Percentiles rank a stretch among this genome's conserved stretches.
These are phyloP conservation scores for Acrossocheilus fasciatus DNA, from an alignment of 2,797 vertebrate genomes.

Conservation along the genomic window DNA sequence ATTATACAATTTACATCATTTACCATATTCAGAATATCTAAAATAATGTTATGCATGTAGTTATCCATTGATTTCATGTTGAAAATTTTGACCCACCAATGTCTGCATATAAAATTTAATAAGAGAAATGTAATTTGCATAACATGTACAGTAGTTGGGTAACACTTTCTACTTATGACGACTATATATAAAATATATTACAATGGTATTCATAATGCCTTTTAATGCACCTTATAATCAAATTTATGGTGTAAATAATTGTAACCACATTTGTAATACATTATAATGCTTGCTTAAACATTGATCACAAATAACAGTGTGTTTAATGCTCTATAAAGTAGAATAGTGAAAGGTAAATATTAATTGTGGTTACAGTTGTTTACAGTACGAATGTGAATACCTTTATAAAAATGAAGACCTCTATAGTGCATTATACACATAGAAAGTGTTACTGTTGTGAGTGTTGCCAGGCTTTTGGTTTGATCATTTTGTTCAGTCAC, in stretches of 20 bases:
- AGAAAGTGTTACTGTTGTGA: not conserved
- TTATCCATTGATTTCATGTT: not conserved
- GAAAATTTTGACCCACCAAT: not conserved
- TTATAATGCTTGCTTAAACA: constrained; percentile 3
- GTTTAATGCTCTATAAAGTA: not conserved
- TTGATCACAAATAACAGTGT: not conserved
- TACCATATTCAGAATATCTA: not conserved
- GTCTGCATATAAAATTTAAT: not conserved
- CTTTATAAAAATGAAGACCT: constrained; percentile 7
- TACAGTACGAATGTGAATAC: not conserved
- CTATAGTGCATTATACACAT: not conserved
- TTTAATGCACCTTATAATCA: constrained; percentile 6
- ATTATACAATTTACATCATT: not conserved
- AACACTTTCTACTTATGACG: not conserved
- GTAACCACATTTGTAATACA: not conserved
- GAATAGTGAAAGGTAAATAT: not conserved
- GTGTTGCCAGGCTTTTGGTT: not conserved
- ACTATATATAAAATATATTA: not conserved
- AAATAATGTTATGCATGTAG: not conserved
- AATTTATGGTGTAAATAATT: constrained; percentile 6
- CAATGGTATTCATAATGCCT: not conserved
- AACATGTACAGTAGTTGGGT: not conserved
- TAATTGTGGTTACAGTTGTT: not conserved
- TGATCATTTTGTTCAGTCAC: not conserved
- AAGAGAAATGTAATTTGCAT: not conserved